Percentiles rank a stretch among this genome's conserved stretches.
Evolutionary conservation across 2,888 invertebrate species (phyloP).

Genomic region (Adelognathus sp.): DNA sequence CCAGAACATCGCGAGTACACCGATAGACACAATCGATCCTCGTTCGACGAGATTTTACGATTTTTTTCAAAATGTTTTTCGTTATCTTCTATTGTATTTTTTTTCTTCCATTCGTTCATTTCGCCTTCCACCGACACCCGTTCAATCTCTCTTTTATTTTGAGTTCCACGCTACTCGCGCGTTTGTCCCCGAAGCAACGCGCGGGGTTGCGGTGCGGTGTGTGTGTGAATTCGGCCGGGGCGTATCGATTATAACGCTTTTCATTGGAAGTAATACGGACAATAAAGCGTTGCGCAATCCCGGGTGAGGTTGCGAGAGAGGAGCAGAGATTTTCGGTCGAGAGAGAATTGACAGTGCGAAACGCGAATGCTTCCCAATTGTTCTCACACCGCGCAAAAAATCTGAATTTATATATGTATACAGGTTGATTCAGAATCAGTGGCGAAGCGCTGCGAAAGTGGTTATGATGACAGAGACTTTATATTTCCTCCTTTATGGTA

Average conservation of each 20-base stretch:
- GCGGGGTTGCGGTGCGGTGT: no score
- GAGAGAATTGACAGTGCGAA: slow-evolving; percentile 21
- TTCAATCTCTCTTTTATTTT: slow-evolving; percentile 48
- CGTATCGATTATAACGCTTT: slow-evolving; percentile 63
- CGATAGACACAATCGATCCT: slow-evolving; percentile 55
- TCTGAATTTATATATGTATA: slow-evolving; percentile 1
- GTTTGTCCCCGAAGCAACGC: slow-evolving; percentile 45
- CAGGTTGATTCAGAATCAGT: not conserved
- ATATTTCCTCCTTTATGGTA: slow-evolving; percentile 13
- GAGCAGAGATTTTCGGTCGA: slow-evolving; percentile 9
- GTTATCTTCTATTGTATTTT: slow-evolving; percentile 5
- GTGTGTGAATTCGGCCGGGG: slow-evolving; percentile 56
- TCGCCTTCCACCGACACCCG: slow-evolving; percentile 38
- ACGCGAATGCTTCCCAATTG: slow-evolving; percentile 46
- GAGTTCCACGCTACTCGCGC: slow-evolving; percentile 50
- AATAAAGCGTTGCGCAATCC: slow-evolving; percentile 63
- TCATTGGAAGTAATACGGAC: slow-evolving; percentile 61
- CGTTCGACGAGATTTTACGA: slow-evolving; percentile 40
- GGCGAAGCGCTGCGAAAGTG: no score
- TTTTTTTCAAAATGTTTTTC: slow-evolving; percentile 26
- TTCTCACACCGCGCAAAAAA: slow-evolving; percentile 39
- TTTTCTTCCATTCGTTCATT: slow-evolving; percentile 25
- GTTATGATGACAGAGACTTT: no score
- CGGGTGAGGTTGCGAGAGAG: not conserved
- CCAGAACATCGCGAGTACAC: slow-evolving; percentile 47